Evolutionary conservation across 2,113 vertebrate species (phyloP).

Genomic region (Azemiops feae): DNA sequence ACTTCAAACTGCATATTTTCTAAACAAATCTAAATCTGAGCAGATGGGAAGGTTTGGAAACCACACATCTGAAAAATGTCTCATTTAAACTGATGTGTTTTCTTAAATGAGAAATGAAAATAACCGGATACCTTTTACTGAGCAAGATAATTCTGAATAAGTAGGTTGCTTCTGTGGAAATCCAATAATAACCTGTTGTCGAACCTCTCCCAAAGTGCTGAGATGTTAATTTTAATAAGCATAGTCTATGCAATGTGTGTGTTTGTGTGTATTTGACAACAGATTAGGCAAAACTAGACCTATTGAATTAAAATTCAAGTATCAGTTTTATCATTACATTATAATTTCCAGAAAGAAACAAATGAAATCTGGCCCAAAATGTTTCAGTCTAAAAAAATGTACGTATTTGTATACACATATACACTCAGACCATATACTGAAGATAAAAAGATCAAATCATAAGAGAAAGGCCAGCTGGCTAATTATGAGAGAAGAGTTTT

Average conservation of each 20-base stretch:
- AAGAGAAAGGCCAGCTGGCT: not conserved
- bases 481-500: not conserved
- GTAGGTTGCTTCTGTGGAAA: not conserved
- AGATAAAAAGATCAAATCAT: not conserved
- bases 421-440: not conserved
- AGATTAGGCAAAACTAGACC: not conserved
- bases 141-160: not conserved
- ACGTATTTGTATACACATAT: not conserved
- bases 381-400: not conserved
- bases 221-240: not conserved
- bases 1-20: constrained; percentile 15
- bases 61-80: not conserved
- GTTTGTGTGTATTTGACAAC: not conserved
- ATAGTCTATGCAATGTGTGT: not conserved
- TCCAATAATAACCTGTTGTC: not conserved
- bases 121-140: not conserved
- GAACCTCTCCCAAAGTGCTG: not conserved
- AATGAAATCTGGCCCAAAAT: not conserved
- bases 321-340: fast-evolving
- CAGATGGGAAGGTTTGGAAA: not conserved
- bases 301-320: not conserved
- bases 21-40: not conserved
- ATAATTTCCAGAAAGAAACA: not conserved
- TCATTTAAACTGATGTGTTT: not conserved
- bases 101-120: not conserved